These are phyloP conservation scores for Rhinolophus sinicus DNA, from an alignment of 2,113 vertebrate species.

Conservation along the genomic window DNA sequence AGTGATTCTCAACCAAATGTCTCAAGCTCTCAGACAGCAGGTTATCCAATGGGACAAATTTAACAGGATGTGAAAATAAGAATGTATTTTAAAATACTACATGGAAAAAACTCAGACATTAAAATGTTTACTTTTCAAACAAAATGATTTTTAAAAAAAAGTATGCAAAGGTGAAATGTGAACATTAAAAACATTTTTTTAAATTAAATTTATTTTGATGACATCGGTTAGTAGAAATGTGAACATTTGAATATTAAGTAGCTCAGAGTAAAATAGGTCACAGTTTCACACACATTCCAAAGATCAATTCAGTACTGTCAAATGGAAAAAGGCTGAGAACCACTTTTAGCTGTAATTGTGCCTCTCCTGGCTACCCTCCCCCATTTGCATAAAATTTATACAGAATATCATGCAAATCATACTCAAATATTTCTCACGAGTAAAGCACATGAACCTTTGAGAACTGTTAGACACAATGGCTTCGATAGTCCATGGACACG, in stretches of 20 bases:
- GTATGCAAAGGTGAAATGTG: constrained; percentile 14
- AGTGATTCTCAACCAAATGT: constrained; percentile 78
- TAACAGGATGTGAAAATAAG: not conserved
- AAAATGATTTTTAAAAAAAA: not conserved
- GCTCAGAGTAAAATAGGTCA: constrained; percentile 48
- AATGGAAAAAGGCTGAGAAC: constrained; percentile 77
- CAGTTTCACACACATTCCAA: not conserved
- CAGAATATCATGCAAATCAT: constrained; percentile 39
- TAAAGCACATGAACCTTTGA: constrained; percentile 31
- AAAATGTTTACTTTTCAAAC: constrained; percentile 33
- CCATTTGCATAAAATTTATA: constrained; percentile 19
- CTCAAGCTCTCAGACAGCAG: constrained; percentile 21
- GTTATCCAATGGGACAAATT: not conserved
- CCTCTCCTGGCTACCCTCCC: not conserved
- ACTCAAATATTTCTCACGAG: constrained; percentile 40
- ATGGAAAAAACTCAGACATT: not conserved
- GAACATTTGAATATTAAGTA: constrained; percentile 43
- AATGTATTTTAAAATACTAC: constrained; percentile 43
- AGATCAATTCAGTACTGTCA: not conserved
- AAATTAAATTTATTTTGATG: too few species aligned
- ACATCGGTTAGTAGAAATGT: not conserved
- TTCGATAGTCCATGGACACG: constrained; percentile 45
- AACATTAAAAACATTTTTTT: not conserved
- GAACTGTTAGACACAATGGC: constrained; percentile 48
- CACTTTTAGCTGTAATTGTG: constrained; percentile 42